phyloP scores from a whole-genome alignment of 2,797 vertebrate genomes.

The Halcyon smyrnensis region DNA sequence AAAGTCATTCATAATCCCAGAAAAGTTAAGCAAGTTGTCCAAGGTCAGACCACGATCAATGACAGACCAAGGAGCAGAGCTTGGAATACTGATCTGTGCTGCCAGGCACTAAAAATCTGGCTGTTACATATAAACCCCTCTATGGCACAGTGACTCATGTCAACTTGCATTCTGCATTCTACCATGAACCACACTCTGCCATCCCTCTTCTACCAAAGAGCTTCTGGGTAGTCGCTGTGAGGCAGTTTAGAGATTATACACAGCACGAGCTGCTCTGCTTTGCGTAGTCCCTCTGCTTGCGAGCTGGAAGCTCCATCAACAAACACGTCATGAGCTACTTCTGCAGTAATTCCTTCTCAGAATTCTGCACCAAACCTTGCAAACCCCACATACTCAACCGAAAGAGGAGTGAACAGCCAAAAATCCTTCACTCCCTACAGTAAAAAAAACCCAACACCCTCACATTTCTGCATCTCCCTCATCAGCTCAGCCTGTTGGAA shows the following conservation, averaged over 20 bases:
- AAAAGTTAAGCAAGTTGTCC: neutral
- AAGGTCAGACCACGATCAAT: neutral
- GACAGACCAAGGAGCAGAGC: neutral
- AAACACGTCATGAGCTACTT: neutral
- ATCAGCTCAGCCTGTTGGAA: neutral
- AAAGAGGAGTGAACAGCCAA: neutral
- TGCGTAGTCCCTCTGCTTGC: neutral
- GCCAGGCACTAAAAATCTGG: neutral
- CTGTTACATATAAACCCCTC: neutral
- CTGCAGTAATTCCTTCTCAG: neutral
- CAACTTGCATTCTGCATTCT: neutral
- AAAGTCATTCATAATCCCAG: neutral
- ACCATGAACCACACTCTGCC: neutral
- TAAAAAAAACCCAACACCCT: neutral
- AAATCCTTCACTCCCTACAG: neutral
- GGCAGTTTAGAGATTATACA: neutral
- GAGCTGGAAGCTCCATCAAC: neutral
- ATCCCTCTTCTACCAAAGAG: neutral
- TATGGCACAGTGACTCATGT: neutral
- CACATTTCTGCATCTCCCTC: neutral
- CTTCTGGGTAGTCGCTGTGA: neutral
- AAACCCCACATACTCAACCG: accelerated
- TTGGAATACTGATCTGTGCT: neutral
- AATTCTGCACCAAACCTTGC: neutral
- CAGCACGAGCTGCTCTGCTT: neutral